Evolutionary conservation across 2,888 invertebrate genomes (phyloP), one percentile per base, ranked within the genome.

Genomic region (Nemoura dubitans): DNA sequence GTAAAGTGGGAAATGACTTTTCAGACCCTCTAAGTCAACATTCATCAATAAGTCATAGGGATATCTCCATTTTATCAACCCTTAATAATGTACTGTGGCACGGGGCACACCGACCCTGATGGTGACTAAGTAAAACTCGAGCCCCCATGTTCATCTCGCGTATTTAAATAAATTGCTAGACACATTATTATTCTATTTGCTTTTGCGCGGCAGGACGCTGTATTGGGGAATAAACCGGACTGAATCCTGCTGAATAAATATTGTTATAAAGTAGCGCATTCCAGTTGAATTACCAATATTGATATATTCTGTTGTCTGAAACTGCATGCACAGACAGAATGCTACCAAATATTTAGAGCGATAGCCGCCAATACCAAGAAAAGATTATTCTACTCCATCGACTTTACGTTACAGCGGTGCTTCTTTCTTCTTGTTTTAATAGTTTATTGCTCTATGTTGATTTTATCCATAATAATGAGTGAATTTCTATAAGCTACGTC

Each of bases 1-100:
- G 84, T 84, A 84, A 84, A 84, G 84, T 84, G 59, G 84, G 27
- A 84, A 84, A 84, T 84, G 84, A 84, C 84, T 84, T 84, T 84
- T 76, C 59, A 59, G 84, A 84, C 84, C 84, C 84, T 84, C 84
- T 84, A 76, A 76, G 28, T 84, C 59, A 84, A 84, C 84, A 84
- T 59, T 84, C 84, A 84, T 84, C 84, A 84, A 84, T 84, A 84
- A 84, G 76, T 59, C 84, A 84, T 59, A 76, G 59, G 59, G 28
- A 84, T 84, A 84, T 84, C 84, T 84, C 84, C 84, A 84, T 84
- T 76, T 84, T 76, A 84, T 76, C 59, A 27, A 84, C 43, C 84
- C 59, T 59, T 59, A 59, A 59, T 59, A 59, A 59, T 59, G 59
- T 21, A 59, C 16, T 21, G 29, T n/a, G 30, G 29, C 5, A 25